Base-by-base conservation (phyloP, 2,888 invertebrate species). In the Athalia cordata region DNA sequence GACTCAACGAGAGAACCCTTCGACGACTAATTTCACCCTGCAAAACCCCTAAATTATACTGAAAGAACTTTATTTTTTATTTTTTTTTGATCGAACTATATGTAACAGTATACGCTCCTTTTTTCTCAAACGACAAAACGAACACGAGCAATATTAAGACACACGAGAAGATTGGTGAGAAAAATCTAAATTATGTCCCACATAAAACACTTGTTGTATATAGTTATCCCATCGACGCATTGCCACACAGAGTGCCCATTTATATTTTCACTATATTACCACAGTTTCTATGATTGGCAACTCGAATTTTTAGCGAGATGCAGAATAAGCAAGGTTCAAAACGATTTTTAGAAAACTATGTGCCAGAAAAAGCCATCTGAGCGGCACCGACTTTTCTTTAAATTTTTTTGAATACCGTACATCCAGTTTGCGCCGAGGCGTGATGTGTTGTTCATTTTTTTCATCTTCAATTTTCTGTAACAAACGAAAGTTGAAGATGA, bases 201-300 rank as follows among this genome's bases (percentile, higher is more conserved):
- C 13, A 68, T 59, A 77, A 81, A 80, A 81, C 70, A 79, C 70
- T 78, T 84, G 83, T 85, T 88, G 88, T 87, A 88, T 78, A 88
- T 87, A 87, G 86, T 29, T 29, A 29, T 82, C 81, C 84, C 79
- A 72, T 59, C 45, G 45, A 72, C 9, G 59, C 72, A 59, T 59
- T 72, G 59, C 45, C 72, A 72, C 47, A 72, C 13, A 72, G 72
- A 59, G 59, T 59, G 72, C 59, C 59, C 72, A 72, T 72, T 72
- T 72, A 52, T 59, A 45, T 29, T 29, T 29, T 72, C 45, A 72
- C 59, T 72, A 47, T 65, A 43, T 67, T 72, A 72, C 72, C 59
- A 45, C 72, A 57, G 47, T 59, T 59, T 72, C 13, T 49, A 49
- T 49, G 7, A 4, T 64, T 47, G 6, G 43, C 45, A 57, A 7